These are phyloP conservation scores for Helleia helle DNA, from an alignment of 2,888 invertebrate genomes.

Conservation along the genomic window DNA sequence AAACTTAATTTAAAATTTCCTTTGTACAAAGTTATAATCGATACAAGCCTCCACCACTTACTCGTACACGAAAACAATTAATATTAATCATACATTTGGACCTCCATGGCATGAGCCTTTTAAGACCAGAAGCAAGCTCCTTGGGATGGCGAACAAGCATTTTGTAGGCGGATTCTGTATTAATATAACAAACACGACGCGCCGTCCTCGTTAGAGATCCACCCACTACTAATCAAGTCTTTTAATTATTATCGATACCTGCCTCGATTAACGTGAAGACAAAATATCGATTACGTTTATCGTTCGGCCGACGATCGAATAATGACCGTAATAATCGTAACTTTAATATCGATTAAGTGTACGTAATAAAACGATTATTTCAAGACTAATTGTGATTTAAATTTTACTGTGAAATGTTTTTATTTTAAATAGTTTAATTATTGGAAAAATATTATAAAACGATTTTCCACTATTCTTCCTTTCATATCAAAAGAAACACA, in stretches of 20 bases:
- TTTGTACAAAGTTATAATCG: too few relatives aligned
- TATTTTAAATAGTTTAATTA: too few relatives aligned
- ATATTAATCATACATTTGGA: constrained; percentile 9
- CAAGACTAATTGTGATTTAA: constrained; percentile 9
- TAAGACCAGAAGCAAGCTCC: constrained; percentile 22
- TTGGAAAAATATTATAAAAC: too few relatives aligned
- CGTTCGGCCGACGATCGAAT: constrained; percentile 23
- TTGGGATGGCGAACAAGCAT: constrained; percentile 37
- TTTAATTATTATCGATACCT: constrained; percentile 53
- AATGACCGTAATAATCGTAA: constrained; percentile 24
- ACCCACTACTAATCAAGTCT: constrained; percentile 57
- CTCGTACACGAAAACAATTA: constrained; percentile 1
- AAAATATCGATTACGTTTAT: constrained; percentile 37
- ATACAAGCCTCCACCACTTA: background rate
- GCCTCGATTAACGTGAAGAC: constrained; percentile 21
- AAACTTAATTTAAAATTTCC: too few relatives aligned
- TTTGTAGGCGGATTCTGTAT: constrained; percentile 37
- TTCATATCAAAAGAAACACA: too few relatives aligned
- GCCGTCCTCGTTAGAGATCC: constrained; percentile 49
- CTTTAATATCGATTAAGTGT: constrained; percentile 14
- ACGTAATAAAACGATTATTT: constrained; percentile 10
- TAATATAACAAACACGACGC: constrained; percentile 62
- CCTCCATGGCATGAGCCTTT: constrained; percentile 11
- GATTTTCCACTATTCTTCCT: too few relatives aligned
- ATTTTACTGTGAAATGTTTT: constrained; percentile 6